These are phyloP conservation scores for Ecliptopera silaceata DNA, from an alignment of 2,888 invertebrate genomes.

Conservation along the genomic window DNA sequence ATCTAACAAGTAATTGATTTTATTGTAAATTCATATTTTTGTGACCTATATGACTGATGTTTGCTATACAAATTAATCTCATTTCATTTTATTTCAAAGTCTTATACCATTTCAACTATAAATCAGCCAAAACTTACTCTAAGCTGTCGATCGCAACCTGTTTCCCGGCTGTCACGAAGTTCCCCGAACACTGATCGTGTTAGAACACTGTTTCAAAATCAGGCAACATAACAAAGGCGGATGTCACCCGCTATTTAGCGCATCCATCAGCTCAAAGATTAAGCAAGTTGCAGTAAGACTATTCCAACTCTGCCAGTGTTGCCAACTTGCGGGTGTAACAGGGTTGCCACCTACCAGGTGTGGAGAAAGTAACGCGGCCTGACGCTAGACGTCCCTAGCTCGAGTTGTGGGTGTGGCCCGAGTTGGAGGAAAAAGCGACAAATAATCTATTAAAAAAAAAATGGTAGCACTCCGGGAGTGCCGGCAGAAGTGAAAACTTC, in stretches of 20 bases:
- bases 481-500: too few species aligned
- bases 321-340: slow-evolving; percentile 12
- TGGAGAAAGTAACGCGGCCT: slow-evolving; percentile 56
- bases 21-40: too few species aligned
- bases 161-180: background rate
- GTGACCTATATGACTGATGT: too few species aligned
- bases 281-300: slow-evolving; percentile 37
- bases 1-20: too few species aligned
- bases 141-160: background rate
- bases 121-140: too few species aligned
- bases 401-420: slow-evolving; percentile 41
- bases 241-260: slow-evolving; percentile 33
- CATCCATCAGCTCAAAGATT: slow-evolving; percentile 37
- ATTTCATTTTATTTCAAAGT: too few species aligned
- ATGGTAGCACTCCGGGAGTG: too few species aligned
- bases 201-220: slow-evolving; percentile 1
- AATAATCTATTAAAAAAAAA: background rate
- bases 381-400: slow-evolving; percentile 57
- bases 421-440: slow-evolving; percentile 1
- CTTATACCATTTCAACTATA: too few species aligned
- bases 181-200: background rate
- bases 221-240: slow-evolving; percentile 11
- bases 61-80: too few species aligned
- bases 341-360: slow-evolving; percentile 35
- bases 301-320: slow-evolving; percentile 27